Evolutionary conservation across 1,140 invertebrate species (phyloP).

Genomic region (Drosophila virilis): DNA sequence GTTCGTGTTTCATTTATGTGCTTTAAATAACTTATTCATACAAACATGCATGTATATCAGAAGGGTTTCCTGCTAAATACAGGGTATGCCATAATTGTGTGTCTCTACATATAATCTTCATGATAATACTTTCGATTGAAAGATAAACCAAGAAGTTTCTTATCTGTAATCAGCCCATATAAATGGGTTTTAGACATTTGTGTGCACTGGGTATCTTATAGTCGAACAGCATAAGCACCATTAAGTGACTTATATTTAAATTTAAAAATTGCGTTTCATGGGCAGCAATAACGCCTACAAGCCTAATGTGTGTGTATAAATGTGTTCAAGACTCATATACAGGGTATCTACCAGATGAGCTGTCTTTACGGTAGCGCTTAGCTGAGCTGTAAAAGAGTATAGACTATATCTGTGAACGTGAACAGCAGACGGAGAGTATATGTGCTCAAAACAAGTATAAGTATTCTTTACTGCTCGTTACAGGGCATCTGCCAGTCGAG

Average conservation of each 20-base stretch:
- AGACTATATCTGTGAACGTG: no score
- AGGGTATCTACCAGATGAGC: not conserved
- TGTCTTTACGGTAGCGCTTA: not conserved
- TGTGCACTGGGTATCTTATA: not conserved
- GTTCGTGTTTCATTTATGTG: not conserved
- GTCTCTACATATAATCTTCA: no score
- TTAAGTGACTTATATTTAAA: not conserved
- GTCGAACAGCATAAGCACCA: not conserved
- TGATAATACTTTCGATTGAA: no score
- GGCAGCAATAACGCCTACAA: no score
- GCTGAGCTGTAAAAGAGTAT: no score
- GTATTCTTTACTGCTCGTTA: not conserved
- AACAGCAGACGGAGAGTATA: no score
- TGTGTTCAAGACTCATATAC: not conserved
- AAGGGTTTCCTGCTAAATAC: not conserved
- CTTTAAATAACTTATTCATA: no score
- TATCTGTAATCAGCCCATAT: no score
- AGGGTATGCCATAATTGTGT: not conserved
- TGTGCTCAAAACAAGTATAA: not conserved
- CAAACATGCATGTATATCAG: no score
- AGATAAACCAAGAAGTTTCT: no score
- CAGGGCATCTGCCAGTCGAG: constrained; percentile 1
- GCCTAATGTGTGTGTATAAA: not conserved
- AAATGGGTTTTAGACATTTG: not conserved
- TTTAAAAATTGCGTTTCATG: not conserved